phyloP scores from a whole-genome alignment of 37 sponge, comb jelly and placozoan species.

The Spongilla lacustris region DNA sequence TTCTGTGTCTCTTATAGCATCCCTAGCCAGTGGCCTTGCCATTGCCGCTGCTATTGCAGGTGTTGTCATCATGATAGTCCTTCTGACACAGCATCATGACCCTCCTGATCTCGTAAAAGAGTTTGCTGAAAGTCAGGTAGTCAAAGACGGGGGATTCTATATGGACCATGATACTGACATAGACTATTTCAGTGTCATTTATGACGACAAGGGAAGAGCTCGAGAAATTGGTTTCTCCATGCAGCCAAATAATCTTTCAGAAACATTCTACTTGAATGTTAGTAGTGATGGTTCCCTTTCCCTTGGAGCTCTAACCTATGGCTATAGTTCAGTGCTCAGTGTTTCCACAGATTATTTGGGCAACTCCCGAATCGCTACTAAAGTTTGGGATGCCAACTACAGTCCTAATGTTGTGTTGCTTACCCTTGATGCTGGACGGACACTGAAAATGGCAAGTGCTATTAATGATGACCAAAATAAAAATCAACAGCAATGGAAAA shows the following conservation, averaged over 20 bases:
- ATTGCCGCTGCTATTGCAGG: constrained; percentile 14
- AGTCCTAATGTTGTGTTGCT: neutral
- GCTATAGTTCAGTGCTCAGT: neutral
- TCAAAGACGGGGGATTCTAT: neutral
- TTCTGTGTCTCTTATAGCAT: neutral
- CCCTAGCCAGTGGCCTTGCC: neutral
- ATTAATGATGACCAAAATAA: neutral
- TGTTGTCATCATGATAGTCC: neutral
- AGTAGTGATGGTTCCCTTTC: neutral
- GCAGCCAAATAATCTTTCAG: neutral
- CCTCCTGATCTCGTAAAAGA: neutral
- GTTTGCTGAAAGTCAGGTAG: constrained; percentile 4
- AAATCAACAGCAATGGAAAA: neutral
- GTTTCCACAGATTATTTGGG: neutral
- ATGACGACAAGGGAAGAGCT: neutral
- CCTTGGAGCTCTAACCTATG: neutral
- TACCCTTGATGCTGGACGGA: neutral
- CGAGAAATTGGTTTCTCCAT: neutral
- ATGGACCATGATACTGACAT: constrained; percentile 4
- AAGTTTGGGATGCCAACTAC: neutral
- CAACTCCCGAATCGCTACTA: neutral
- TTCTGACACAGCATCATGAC: neutral
- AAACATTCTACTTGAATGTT: neutral
- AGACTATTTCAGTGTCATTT: constrained; percentile 17
- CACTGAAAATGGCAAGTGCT: neutral